A percentile compares a stretch with the other conserved stretches of the same genome.
Evolutionary conservation across 2,113 vertebrate genomes (phyloP).

Genomic region (Fulmarus glacialis): DNA sequence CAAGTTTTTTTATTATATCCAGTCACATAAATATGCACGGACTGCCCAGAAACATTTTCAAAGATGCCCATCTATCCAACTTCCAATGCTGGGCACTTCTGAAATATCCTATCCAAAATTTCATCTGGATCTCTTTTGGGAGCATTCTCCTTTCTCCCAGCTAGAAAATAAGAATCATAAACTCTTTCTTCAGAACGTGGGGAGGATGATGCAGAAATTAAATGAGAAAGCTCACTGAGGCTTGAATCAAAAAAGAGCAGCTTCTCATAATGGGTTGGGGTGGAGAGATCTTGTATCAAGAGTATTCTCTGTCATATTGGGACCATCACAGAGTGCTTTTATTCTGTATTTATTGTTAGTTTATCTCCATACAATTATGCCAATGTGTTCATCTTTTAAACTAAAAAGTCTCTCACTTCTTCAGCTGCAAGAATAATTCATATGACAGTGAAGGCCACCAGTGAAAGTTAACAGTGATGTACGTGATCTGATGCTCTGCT

Average conservation of each 20-base stretch:
- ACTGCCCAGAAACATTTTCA: not conserved
- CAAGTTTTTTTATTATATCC: not conserved
- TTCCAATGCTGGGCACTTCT: not conserved
- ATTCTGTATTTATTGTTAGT: not conserved
- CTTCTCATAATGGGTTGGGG: not conserved
- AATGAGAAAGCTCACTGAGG: not conserved
- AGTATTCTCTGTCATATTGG: not conserved
- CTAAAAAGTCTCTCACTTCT: not conserved
- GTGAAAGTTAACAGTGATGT: not conserved
- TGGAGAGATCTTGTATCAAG: not conserved
- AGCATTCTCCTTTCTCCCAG: not conserved
- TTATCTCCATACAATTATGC: not conserved
- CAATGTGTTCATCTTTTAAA: not conserved
- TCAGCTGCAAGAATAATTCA: not conserved
- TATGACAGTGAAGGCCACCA: not conserved
- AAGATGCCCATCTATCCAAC: not conserved
- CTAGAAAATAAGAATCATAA: not conserved
- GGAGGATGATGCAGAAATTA: not conserved
- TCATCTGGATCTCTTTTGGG: not conserved
- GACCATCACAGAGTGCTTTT: not conserved
- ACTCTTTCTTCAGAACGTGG: not conserved
- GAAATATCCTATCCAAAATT: not conserved
- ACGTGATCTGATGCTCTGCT: not conserved
- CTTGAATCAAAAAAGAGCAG: not conserved
- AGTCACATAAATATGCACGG: not conserved